These are phyloP conservation scores for Periplaneta americana DNA, from an alignment of 1,140 invertebrate species.

Conservation along the genomic window DNA sequence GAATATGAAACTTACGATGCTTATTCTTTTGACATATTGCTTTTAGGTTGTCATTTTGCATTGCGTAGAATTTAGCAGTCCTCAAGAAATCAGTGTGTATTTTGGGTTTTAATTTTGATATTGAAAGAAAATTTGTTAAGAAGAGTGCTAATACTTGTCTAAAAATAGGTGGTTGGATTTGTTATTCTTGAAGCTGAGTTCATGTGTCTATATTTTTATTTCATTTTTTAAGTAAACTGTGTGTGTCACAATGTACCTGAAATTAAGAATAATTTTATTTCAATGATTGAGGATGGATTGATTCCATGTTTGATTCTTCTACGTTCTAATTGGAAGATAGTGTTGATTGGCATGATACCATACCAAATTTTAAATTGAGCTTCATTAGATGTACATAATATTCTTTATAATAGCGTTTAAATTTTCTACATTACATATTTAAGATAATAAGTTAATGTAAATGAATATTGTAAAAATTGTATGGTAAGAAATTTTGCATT, in stretches of 20 bases:
- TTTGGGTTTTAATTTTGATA: neutral
- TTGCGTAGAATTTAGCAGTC: neutral
- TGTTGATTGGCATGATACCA: neutral
- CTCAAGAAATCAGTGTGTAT: neutral
- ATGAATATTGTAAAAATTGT: too few relatives aligned
- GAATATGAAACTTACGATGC: neutral
- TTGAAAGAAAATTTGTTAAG: neutral
- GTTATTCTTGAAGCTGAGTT: neutral
- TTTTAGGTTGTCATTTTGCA: neutral
- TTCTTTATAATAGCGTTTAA: too few relatives aligned
- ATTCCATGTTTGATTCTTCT: neutral
- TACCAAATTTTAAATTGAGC: neutral
- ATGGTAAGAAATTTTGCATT: too few relatives aligned
- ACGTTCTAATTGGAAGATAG: neutral
- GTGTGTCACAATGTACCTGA: neutral
- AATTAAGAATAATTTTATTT: too few relatives aligned
- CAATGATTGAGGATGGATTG: neutral
- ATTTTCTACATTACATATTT: too few relatives aligned
- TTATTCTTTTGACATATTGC: neutral
- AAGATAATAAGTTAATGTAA: too few relatives aligned
- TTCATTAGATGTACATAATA: neutral
- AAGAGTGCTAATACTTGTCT: neutral
- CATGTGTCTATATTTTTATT: neutral
- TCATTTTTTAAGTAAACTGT: neutral
- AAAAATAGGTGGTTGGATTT: neutral